Conservation (phyloP, 1,140 invertebrate genomes). For the Diachasmimorpha longicaudata region DNA sequence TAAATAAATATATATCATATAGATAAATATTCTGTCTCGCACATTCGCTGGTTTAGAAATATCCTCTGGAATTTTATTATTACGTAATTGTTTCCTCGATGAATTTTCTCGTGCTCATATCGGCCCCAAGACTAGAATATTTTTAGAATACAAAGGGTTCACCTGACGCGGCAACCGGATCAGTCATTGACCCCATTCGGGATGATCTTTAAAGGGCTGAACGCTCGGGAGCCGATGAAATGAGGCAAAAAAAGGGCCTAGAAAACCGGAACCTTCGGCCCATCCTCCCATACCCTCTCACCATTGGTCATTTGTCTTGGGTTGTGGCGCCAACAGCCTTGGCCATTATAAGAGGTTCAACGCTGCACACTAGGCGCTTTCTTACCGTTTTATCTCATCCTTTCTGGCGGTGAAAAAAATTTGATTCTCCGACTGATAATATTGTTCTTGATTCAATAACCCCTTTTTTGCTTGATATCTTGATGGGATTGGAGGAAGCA, state of each 20-base stretch:
- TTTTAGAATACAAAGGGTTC: background rate
- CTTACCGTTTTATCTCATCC: conserved; percentile 9
- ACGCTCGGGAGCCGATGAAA: background rate
- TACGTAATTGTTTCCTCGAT: background rate
- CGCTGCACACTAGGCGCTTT: background rate
- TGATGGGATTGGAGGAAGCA: no score
- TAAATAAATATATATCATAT: no score
- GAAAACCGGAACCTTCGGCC: background rate
- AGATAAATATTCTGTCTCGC: no score
- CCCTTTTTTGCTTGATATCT: no score
- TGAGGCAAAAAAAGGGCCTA: background rate
- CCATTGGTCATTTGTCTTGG: background rate
- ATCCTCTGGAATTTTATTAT: no score
- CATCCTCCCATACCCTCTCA: background rate
- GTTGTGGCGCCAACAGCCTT: conserved; percentile 9
- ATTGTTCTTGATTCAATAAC: no score
- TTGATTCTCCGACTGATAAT: no score
- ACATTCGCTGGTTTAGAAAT: no score
- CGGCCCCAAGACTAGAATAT: background rate
- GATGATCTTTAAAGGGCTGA: conserved; percentile 1
- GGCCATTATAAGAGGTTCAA: conserved; percentile 24
- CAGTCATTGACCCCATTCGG: conserved; percentile 23
- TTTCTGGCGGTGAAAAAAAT: background rate
- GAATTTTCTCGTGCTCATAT: background rate
- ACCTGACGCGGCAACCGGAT: conserved; percentile 15